Evolutionary conservation across 2,797 vertebrate species (phyloP), one percentile per base, ranked within the genome.

Genomic region (Catamblyrhynchus diadema): DNA sequence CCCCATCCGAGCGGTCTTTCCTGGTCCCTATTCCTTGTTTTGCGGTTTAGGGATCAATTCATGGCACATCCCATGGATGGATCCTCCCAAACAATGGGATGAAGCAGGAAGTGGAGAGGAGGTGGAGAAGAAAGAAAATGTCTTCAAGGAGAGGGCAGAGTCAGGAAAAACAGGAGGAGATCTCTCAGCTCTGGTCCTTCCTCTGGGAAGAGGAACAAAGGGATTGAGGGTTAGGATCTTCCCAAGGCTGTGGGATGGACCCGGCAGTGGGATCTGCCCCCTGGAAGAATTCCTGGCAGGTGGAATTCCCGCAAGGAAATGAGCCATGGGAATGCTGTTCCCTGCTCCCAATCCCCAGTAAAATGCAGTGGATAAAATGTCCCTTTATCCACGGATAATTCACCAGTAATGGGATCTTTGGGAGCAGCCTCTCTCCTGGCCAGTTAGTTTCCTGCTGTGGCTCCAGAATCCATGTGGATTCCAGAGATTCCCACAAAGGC

Each of bases 1-100:
- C 28, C 39, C 35, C 8, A 2, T 14, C 61, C 0, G 0, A 3
- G 6, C 24, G 24, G 25, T 16, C 57, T 50, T 9, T 50, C 30
- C 44, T 27, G 79, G 35, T 12, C 81, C 6, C 0, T 3, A 0
- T 24, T 42, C 35, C 14, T 19, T 30, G 18, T 22, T 10, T 23
- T 32, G 22, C 33, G 54, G 14, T 56, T 56, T 33, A 8, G 14
- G 54, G n/a, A 33, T 33, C 54, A 33, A 16, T 35, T 47, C 22
- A 2, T 2, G 70, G 16, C 11, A 3, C 3, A 6, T 42, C 32
- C 57, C n/a, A 6, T 16, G 23, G 83, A 8, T 4, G 47, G 57
- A 54, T 19, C 19, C 7, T 50, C 48, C 20, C 8, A 8, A 41
- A 35, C 4, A 25, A 14, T 3, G 37, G 30, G 16, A 32, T 56